Base-by-base conservation (phyloP, 2,113 vertebrate species). In the Psilopsiagon aymara region DNA sequence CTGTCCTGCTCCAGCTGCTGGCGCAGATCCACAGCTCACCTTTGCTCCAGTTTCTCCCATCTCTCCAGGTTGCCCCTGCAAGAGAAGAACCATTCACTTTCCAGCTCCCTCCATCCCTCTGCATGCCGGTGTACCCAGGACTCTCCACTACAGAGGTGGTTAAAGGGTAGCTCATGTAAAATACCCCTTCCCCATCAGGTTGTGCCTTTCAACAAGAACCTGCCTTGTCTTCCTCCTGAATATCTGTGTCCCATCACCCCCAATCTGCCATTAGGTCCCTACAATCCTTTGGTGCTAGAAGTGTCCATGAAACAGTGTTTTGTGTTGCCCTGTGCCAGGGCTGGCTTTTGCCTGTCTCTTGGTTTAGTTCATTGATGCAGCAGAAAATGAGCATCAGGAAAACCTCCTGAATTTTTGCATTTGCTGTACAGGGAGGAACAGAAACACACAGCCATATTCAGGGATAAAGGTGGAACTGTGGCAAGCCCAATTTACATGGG, bases 31-130 rank as follows among this genome's bases (percentile, higher is more conserved):
- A 23, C 17, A 46, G 7, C 90, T 95, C 82, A 97, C 97, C 95
- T 97, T 97, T 74, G 77, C 70, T 51, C 97, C 97, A 52, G 89
- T 90, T 5, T 81, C 90, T 73, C 99, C 99, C 39, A 92, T 86
- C 17, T 99, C 98, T 51, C 99, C 98, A 14, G 95, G 98, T 28
- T 98, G 97, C 5, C 99, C 99, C 98, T 98, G 94, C 41, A 92
- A 97, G 67, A 90, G 64, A 94, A 90, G 89, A 89, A 11, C 1
- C 35, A 49, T 14, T 31, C 66, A 59, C 13, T 5, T 83, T 82
- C 21, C 37, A 67, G 33, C 6, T 70, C 20, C 9, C 46, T 49
- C 68, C n/a, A 8, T 53, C 17, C n/a, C 13, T 76, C 33, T 23
- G 17, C 39, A 9, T 14, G 18, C 13, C 49, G 4, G 1, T 16